A percentile compares a stretch with the other conserved stretches of the same genome.
These are phyloP conservation scores for Ptychadena robeensis DNA, from an alignment of 2,797 vertebrate species.

Conservation along the genomic window DNA sequence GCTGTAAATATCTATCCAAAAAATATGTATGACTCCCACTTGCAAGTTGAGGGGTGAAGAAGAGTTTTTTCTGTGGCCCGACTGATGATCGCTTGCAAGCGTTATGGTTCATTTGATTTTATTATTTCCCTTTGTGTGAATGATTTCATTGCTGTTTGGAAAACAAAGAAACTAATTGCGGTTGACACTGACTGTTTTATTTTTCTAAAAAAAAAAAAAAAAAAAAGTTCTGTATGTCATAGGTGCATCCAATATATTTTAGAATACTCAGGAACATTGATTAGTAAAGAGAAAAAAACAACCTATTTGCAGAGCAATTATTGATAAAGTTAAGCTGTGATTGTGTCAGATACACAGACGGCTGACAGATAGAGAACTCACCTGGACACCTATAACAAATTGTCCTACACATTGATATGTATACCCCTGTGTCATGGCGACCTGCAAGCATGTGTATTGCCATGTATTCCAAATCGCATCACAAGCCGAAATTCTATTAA, in stretches of 20 bases:
- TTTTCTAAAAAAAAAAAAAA: conserved; percentile 20
- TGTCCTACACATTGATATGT: no score
- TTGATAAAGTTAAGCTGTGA: background rate
- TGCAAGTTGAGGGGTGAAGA: conserved; percentile 43
- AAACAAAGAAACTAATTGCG: conserved; percentile 23
- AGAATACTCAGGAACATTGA: background rate
- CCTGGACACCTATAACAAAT: no score
- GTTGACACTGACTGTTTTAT: conserved; percentile 27
- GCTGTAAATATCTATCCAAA: conserved; percentile 52
- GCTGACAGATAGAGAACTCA: background rate
- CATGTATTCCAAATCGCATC: no score
- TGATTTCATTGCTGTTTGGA: conserved; percentile 55
- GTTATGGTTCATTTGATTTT: conserved; percentile 31
- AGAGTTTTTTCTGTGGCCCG: background rate
- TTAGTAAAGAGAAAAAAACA: background rate
- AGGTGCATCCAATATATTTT: background rate
- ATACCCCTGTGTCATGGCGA: no score
- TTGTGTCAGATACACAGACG: no score
- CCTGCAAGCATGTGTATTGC: background rate
- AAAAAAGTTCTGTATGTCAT: background rate
- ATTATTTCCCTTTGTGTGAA: conserved; percentile 45
- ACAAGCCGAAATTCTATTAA: no score
- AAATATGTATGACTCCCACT: conserved; percentile 26
- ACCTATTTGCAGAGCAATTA: background rate
- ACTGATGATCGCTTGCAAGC: conserved; percentile 47